These are phyloP conservation scores for Gopherus flavomarginatus DNA, from an alignment of 2,113 vertebrate species.

Conservation along the genomic window DNA sequence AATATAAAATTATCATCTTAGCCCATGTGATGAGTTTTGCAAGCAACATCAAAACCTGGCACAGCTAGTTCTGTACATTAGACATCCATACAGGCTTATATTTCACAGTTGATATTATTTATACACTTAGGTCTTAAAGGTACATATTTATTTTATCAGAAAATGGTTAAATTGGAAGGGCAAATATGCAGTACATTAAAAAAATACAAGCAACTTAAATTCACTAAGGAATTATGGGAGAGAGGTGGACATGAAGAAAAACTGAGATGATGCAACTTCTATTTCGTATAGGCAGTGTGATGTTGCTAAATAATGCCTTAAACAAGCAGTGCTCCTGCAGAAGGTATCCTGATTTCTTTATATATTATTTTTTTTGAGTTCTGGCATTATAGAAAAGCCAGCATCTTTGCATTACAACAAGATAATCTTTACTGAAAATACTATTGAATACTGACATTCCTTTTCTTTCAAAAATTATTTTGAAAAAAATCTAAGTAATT, in stretches of 20 bases:
- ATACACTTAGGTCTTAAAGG: background rate
- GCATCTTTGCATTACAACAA: background rate
- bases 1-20: background rate
- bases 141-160: background rate
- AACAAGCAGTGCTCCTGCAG: background rate
- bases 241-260: background rate
- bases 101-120: background rate
- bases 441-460: constrained; percentile 1
- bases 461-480: background rate
- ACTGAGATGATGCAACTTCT: background rate
- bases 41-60: background rate
- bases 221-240: background rate
- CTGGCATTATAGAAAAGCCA: background rate
- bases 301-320: background rate
- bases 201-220: background rate
- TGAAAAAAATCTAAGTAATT: background rate
- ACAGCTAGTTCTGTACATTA: background rate
- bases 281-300: background rate
- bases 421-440: constrained; percentile 16
- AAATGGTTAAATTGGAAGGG: background rate
- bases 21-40: background rate
- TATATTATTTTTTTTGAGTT: background rate
- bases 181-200: background rate
- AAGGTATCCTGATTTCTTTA: background rate
- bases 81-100: background rate